Evolutionary conservation across 2,113 vertebrate species (phyloP), one percentile per base, ranked within the genome.

Genomic region (Hemibagrus wyckioides): DNA sequence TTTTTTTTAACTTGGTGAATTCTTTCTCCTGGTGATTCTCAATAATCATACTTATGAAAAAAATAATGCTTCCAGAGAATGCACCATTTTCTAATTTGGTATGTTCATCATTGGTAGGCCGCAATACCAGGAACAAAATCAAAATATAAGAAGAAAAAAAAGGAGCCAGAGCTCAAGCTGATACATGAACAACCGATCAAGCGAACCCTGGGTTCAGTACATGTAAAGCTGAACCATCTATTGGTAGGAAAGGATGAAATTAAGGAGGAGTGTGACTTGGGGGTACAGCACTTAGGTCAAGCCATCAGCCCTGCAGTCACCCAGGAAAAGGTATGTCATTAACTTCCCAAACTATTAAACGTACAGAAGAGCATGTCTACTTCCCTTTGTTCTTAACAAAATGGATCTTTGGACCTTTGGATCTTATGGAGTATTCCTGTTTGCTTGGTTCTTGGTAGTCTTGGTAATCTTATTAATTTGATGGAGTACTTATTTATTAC

Each of bases 221-320:
- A 89, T 10, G 83, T 97, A 33, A 54, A 88, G 11, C 88, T 97
- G 52, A 90, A 95, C 2, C 79, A 87, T 33, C 87, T 97, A 75
- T 25, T 96, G 14, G 89, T 67, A 3, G 93, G 94, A 0, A 52
- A 92, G 44, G 82, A 90, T 2, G 69, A 88, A 75, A 83, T 96
- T 33, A 39, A 91, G 14, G 52, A 91, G n/a, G 50, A 95, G 36
- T 97, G 96, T 87, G 89, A 96, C 84, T 92, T 96, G 39, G 95
- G 93, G 1, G 19, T 69, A 1, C 80, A 94, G 63, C 54, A 88
- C 4, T 25, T 52, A 19, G 88, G 92, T 7, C 54, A 89, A 1
- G 4, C 0, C 0, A 69, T 65, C 67, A 41, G 52, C 75, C 5
- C 76, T 21, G 28, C n/a, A 50, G 23, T 0, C 0, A 0, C 57